A percentile compares a stretch with the other conserved stretches of the same genome.
Conservation (phyloP, 2,797 vertebrate genomes). For the Gymnoscopelus microlampas region DNA sequence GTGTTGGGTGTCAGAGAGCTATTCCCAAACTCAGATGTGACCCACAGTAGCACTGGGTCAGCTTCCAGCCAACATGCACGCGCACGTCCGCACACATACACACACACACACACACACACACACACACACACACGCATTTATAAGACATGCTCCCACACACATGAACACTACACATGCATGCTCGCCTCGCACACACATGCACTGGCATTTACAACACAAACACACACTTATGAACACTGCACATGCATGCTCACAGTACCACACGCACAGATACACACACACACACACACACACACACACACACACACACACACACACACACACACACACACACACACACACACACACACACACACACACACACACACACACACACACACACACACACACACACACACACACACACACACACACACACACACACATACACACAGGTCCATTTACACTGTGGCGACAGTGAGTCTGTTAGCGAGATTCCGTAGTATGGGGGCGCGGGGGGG, state of each 20-base stretch:
- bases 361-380: background rate
- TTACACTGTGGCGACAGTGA: slow-evolving; percentile 85
- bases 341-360: too few relatives aligned
- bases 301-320: slow-evolving; percentile 8
- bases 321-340: background rate
- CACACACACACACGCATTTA: background rate
- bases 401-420: background rate
- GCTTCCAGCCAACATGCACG: slow-evolving; percentile 56
- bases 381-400: background rate
- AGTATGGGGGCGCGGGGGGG: slow-evolving; percentile 66
- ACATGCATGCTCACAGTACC: background rate
- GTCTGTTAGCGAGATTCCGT: slow-evolving; percentile 85
- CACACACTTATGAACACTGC: background rate
- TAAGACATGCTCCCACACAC: background rate
- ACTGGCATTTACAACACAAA: slow-evolving; percentile 19
- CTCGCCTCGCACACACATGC: too few relatives aligned
- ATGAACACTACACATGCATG: too few relatives aligned
- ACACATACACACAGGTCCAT: slow-evolving; percentile 56
- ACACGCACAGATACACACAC: background rate
- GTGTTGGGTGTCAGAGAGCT: slow-evolving; percentile 77
- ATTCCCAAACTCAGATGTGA: slow-evolving; percentile 82
- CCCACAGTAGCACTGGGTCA: slow-evolving; percentile 76
- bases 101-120: slow-evolving; percentile 1
- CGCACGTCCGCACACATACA: slow-evolving; percentile 27
- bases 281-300: background rate